phyloP scores from a whole-genome alignment of 2,113 vertebrate species.

The Ciconia stormi region DNA sequence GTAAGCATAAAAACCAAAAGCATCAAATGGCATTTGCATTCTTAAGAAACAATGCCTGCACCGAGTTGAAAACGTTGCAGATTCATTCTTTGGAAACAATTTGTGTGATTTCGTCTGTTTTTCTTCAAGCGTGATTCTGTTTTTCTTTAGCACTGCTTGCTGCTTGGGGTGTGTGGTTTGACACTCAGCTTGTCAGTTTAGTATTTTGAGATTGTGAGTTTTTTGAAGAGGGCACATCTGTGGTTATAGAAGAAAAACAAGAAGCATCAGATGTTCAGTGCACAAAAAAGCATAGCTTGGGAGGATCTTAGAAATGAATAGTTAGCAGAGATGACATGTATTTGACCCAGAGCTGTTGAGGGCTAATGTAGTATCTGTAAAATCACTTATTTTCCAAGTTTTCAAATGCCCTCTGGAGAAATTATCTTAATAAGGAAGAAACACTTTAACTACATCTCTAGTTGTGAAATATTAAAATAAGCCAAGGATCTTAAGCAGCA shows the following conservation, averaged over 20 bases:
- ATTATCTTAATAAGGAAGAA: neutral
- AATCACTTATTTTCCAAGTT: neutral
- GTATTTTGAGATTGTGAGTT: conserved; percentile 61
- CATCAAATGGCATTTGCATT: neutral
- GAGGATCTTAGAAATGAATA: conserved; percentile 40
- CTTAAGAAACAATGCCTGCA: neutral
- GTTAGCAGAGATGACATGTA: neutral
- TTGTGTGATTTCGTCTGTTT: conserved; percentile 58
- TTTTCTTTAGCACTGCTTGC: conserved; percentile 49
- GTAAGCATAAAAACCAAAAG: neutral
- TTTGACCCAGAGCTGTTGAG: neutral
- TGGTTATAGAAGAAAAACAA: conserved; percentile 56
- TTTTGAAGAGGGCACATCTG: conserved; percentile 69
- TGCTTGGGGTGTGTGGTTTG: conserved; percentile 56
- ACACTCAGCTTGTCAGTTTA: conserved; percentile 51
- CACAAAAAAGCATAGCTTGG: conserved; percentile 42
- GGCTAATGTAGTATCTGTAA: neutral
- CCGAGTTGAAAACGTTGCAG: neutral
- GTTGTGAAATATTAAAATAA: neutral
- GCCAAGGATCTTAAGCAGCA: neutral
- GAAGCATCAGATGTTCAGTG: conserved; percentile 34
- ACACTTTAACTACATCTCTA: neutral
- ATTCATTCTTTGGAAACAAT: conserved; percentile 49
- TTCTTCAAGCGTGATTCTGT: conserved; percentile 39
- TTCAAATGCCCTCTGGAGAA: neutral